Percentiles rank a stretch among this genome's conserved stretches.
Conservation (phyloP, 2,888 invertebrate species). For the Scaptomyza caliginosa region DNA sequence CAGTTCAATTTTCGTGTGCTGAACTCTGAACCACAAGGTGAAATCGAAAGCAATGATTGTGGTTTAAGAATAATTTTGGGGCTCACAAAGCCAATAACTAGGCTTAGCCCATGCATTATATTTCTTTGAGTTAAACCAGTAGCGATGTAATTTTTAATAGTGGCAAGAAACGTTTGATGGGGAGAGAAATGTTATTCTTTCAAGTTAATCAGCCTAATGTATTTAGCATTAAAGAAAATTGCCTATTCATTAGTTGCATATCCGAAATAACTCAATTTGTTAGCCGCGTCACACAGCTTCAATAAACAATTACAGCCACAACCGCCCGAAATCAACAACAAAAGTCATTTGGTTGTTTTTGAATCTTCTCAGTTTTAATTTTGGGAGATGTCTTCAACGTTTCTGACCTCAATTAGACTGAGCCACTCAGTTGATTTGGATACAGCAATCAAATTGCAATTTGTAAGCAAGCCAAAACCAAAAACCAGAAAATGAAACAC, state of each 20-base stretch:
- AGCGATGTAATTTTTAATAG: not conserved
- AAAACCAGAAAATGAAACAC: slow-evolving; percentile 57
- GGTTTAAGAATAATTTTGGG: not conserved
- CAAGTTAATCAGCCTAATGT: slow-evolving; percentile 7
- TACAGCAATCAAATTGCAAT: slow-evolving; percentile 72
- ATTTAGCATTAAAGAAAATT: slow-evolving; percentile 19
- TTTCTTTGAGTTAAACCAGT: not conserved
- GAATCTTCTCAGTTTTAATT: slow-evolving; percentile 12
- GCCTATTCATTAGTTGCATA: slow-evolving; percentile 5
- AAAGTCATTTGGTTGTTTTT: slow-evolving; percentile 14
- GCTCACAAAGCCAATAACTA: not conserved
- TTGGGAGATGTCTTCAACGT: slow-evolving; percentile 58
- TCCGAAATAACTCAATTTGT: slow-evolving; percentile 41
- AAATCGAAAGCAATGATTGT: slow-evolving; percentile 19
- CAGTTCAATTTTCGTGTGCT: slow-evolving; percentile 23
- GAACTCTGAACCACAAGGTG: slow-evolving; percentile 28
- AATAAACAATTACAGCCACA: slow-evolving; percentile 20
- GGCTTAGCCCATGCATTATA: not conserved
- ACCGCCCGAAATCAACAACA: slow-evolving; percentile 19
- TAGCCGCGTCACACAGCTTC: slow-evolving; percentile 29
- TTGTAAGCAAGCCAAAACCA: slow-evolving; percentile 53
- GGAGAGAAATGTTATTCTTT: too few species aligned
- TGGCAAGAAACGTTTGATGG: too few species aligned
- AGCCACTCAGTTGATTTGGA: slow-evolving; percentile 33
- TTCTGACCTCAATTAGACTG: slow-evolving; percentile 73